Base-by-base conservation (phyloP, 2,113 vertebrate species). In the Calidris pygmaea region DNA sequence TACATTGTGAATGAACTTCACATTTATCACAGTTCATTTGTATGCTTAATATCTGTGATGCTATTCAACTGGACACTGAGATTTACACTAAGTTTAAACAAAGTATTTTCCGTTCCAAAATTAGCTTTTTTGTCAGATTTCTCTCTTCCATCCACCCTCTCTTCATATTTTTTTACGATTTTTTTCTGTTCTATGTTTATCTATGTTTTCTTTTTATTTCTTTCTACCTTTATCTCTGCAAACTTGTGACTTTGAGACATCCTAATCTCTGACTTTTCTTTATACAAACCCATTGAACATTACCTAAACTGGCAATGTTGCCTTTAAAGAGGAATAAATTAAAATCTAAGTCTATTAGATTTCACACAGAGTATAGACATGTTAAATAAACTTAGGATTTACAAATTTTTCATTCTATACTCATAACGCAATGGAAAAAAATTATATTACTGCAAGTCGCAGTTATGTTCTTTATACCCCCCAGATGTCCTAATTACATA, bases 261-360 rank as follows among this genome's bases (percentile, higher is more conserved):
- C 71, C 89, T 87, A 93, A 85, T 89, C 82, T 85, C 88, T 91
- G 78, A 48, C 52, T 97, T 85, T 80, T 76, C 35, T 90, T 95
- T 96, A 95, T 87, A 88, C n/a, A 96, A 90, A 92, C 35, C 27
- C 30, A 32, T 7, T 92, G 21, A 73, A 89, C 35, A 39, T 95
- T 96, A 73, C 97, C 75, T 95, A 96, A 97, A 85, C 41, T 78
- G 89, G 75, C 2, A 94, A 93, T 88, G 66, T 59, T 76, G 37
- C 76, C 86, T 83, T 82, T 83, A 94, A 58, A 71, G 59, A 39
- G n/a, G 22, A 85, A 82, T 74, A 92, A 93, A 62, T 77, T 72
- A 26, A 90, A 91, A 20, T 81, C 14, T 37, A 82, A 73, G 34
- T 71, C 66, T 30, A 63, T 82, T 26, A 90, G 67, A 84, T 78